Percentiles rank a stretch among this genome's conserved stretches.
These are phyloP conservation scores for Suricata suricatta DNA, from an alignment of 2,113 vertebrate genomes.

Conservation along the genomic window DNA sequence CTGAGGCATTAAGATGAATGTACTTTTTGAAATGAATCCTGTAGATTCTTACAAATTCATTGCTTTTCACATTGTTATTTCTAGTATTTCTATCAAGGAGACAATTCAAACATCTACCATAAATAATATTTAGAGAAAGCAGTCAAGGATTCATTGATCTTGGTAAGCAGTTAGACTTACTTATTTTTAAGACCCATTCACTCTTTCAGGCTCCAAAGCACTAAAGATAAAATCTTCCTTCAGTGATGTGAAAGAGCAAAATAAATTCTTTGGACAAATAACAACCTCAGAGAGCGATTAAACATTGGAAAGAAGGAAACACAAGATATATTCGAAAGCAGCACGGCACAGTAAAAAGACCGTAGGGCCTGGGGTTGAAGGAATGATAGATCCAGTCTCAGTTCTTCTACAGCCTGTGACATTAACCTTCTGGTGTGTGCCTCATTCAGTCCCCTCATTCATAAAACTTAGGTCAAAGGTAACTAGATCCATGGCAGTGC, in stretches of 20 bases:
- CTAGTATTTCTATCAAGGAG: background rate
- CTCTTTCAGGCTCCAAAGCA: background rate
- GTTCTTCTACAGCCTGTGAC: background rate
- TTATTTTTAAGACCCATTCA: conserved; percentile 30
- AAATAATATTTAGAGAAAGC: conserved; percentile 28
- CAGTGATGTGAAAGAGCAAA: background rate
- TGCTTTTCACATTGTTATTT: background rate
- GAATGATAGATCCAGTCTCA: background rate
- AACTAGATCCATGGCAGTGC: background rate
- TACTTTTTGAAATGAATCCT: background rate
- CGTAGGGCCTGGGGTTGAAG: background rate
- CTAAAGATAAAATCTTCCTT: conserved; percentile 54
- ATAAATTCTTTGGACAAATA: conserved; percentile 33
- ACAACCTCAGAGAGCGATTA: background rate
- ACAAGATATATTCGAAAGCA: background rate
- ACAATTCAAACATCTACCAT: background rate
- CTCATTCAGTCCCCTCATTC: background rate
- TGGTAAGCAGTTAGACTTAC: background rate
- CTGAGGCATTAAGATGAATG: background rate
- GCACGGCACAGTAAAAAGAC: background rate
- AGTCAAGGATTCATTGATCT: background rate
- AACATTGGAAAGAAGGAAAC: background rate
- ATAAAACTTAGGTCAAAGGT: background rate
- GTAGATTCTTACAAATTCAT: background rate
- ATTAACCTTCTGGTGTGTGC: background rate